Evolutionary conservation across 92 coral and sea anemone species (phyloP).

Genomic region (Hydrozoanthus gracilis): DNA sequence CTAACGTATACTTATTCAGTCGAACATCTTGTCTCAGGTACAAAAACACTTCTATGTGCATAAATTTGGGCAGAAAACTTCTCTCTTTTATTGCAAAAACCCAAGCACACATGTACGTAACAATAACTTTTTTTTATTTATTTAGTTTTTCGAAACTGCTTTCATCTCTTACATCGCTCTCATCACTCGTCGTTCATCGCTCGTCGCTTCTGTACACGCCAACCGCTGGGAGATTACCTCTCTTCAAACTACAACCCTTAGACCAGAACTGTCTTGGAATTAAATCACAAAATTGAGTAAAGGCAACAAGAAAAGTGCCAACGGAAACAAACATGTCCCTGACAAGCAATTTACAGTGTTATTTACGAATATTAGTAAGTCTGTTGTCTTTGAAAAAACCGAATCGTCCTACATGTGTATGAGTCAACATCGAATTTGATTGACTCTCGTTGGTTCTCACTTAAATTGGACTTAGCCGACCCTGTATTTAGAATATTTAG

Average conservation of each 20-base stretch:
- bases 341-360: not conserved
- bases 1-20: not conserved
- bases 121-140: not conserved
- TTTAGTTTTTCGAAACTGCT: too few relatives aligned
- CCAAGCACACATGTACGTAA: not conserved
- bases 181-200: too few relatives aligned
- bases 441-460: too few relatives aligned
- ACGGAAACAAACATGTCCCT: not conserved
- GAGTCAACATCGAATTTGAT: not conserved
- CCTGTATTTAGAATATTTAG: not conserved
- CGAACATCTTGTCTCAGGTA: not conserved
- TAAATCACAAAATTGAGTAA: not conserved
- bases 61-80: not conserved
- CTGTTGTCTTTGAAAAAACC: not conserved
- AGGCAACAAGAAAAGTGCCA: not conserved
- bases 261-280: too few relatives aligned
- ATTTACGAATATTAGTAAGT: not conserved
- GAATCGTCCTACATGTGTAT: not conserved
- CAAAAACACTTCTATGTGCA: not conserved
- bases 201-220: too few relatives aligned
- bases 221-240: too few relatives aligned
- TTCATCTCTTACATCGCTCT: too few relatives aligned
- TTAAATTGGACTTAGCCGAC: not conserved
- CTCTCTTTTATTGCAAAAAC: not conserved
- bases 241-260: too few relatives aligned